phyloP scores from a whole-genome alignment of 2,113 vertebrate genomes.

The Chloropsis cyanopogon region DNA sequence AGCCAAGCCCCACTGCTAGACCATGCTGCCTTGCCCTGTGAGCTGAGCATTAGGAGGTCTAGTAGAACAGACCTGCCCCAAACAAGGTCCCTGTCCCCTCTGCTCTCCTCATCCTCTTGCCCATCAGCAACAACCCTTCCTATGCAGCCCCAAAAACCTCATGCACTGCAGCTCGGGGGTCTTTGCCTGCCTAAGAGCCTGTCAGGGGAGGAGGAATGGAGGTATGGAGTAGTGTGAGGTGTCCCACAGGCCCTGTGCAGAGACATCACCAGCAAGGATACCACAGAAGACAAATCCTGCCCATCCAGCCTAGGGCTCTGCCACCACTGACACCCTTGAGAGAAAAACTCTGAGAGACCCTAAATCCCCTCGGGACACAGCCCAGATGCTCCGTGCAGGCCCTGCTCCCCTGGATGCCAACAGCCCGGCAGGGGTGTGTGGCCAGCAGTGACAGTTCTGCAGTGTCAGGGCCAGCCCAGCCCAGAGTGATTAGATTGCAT shows the following conservation, averaged over 20 bases:
- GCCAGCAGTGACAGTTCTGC: background rate
- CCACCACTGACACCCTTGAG: too few relatives aligned
- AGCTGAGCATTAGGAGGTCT: background rate
- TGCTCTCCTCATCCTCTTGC: background rate
- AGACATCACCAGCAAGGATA: background rate
- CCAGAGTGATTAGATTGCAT: background rate
- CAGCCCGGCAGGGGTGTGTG: background rate
- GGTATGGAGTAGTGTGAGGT: background rate
- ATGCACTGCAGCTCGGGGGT: accelerated
- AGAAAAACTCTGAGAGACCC: background rate
- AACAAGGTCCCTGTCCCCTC: background rate
- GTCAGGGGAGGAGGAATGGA: background rate
- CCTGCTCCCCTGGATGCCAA: background rate
- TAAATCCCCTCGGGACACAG: background rate
- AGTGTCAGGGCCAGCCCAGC: background rate
- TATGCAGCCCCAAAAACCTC: background rate
- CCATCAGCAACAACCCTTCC: background rate
- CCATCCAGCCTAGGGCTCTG: background rate
- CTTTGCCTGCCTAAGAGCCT: background rate
- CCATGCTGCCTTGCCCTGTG: background rate
- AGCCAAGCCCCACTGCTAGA: background rate
- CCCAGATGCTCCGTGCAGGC: background rate
- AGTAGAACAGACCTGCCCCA: background rate
- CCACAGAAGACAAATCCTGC: background rate
- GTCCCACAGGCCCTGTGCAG: background rate